A percentile compares a stretch with the other conserved stretches of the same genome.
These are phyloP conservation scores for Bimastos eiseni DNA, from an alignment of 2,888 invertebrate genomes.

Conservation along the genomic window DNA sequence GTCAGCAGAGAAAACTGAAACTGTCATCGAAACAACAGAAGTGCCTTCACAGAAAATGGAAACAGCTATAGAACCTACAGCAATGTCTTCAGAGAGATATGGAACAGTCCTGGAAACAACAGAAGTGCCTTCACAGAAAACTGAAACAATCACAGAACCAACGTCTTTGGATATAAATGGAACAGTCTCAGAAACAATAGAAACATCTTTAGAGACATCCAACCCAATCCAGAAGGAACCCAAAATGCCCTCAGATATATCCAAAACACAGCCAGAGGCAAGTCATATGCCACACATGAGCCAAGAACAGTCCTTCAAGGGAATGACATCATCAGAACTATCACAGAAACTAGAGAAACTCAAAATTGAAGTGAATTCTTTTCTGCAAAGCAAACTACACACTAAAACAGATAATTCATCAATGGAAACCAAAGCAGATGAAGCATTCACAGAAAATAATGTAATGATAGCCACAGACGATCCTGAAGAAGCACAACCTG, in stretches of 20 bases:
- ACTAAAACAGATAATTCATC: neutral
- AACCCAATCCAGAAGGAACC: neutral
- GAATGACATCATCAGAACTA: neutral
- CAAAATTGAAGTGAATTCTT: neutral
- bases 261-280: neutral
- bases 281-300: neutral
- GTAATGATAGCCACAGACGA: neutral
- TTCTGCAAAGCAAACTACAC: neutral
- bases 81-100: neutral
- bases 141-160: neutral
- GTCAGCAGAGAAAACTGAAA: too few relatives aligned
- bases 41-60: neutral
- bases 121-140: neutral
- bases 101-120: neutral
- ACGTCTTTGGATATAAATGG: neutral
- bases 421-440: neutral
- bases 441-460: neutral
- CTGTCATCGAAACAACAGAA: neutral
- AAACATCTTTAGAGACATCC: neutral
- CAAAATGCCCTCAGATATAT: too few relatives aligned
- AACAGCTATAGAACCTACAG: neutral
- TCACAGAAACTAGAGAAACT: neutral
- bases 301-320: neutral
- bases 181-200: neutral
- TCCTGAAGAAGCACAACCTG: neutral